Evolutionary conservation across 2,797 vertebrate species (phyloP).

Genomic region (Tokudaia tokunoshimensis): DNA sequence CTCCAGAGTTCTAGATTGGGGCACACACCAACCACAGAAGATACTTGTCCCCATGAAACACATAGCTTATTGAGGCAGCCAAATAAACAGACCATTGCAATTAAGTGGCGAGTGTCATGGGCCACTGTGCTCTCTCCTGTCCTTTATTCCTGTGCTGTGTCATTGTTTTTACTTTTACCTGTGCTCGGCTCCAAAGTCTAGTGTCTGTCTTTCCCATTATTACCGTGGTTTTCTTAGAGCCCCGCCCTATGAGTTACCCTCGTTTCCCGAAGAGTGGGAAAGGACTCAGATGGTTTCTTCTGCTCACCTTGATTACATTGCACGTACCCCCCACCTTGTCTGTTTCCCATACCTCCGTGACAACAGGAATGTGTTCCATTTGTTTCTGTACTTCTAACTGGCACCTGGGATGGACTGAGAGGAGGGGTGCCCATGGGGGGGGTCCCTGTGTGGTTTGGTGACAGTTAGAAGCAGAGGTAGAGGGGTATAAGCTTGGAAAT

Average conservation of each 20-base stretch:
- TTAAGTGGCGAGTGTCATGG: background rate
- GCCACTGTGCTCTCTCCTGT: background rate
- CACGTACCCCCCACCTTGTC: background rate
- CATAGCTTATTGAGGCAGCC: background rate
- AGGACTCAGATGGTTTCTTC: background rate
- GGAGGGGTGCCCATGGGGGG: background rate
- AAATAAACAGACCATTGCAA: background rate
- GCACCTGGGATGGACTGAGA: background rate
- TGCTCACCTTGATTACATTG: background rate
- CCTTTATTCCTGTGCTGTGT: background rate
- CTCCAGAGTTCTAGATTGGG: background rate
- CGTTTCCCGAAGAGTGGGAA: background rate
- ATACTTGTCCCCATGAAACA: background rate
- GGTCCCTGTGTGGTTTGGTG: background rate
- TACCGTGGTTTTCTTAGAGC: background rate
- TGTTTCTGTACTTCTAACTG: background rate
- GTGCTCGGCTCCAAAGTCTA: background rate
- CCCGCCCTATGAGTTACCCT: background rate
- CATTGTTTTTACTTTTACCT: background rate
- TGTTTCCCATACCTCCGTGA: background rate
- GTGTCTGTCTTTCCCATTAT: background rate
- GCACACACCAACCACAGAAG: background rate
- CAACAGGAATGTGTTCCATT: accelerated
- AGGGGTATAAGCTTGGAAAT: background rate
- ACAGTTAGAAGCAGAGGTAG: background rate